Conservation (phyloP, 1,140 invertebrate genomes). For the Dendroctonus ponderosae region DNA sequence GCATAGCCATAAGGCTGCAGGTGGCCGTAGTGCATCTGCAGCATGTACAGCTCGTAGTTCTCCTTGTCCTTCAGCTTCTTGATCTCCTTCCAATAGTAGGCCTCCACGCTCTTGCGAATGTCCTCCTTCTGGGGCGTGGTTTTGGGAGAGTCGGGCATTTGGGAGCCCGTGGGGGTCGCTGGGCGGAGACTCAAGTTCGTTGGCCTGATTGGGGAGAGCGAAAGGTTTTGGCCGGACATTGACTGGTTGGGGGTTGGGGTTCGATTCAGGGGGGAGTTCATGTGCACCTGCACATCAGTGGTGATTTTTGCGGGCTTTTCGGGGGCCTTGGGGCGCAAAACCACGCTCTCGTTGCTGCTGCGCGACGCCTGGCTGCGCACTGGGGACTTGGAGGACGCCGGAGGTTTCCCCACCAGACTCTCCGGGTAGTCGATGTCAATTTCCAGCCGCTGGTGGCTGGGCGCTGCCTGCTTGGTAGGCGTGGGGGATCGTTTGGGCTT, state of each 20-base stretch:
- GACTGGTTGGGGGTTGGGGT: conserved; percentile 30
- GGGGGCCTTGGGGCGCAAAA: conserved; percentile 10
- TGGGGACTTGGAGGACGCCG: conserved; percentile 6
- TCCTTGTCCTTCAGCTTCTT: conserved; percentile 58
- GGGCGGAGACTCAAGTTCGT: conserved; percentile 32
- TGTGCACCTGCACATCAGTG: conserved; percentile 35
- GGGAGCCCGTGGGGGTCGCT: conserved; percentile 19
- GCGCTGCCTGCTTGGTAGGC: conserved; percentile 21
- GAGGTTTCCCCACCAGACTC: conserved; percentile 23
- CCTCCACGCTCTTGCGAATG: conserved; percentile 58
- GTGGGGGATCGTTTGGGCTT: conserved; percentile 37
- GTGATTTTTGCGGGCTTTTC: conserved; percentile 14
- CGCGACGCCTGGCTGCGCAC: conserved; percentile 18
- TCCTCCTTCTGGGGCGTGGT: conserved; percentile 46
- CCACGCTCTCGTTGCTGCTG: conserved; percentile 14
- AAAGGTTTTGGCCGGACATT: conserved; percentile 20
- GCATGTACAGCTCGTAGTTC: conserved; percentile 52
- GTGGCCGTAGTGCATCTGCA: conserved; percentile 40
- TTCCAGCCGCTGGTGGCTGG: conserved; percentile 30
- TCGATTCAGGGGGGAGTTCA: conserved; percentile 21
- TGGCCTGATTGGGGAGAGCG: conserved; percentile 22
- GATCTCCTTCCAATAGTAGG: conserved; percentile 61
- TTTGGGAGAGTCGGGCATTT: conserved; percentile 26
- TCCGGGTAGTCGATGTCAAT: conserved; percentile 36
- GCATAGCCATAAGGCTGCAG: conserved; percentile 40